Conservation (phyloP, 1,140 invertebrate species). For the Lordiphosa collinella region DNA sequence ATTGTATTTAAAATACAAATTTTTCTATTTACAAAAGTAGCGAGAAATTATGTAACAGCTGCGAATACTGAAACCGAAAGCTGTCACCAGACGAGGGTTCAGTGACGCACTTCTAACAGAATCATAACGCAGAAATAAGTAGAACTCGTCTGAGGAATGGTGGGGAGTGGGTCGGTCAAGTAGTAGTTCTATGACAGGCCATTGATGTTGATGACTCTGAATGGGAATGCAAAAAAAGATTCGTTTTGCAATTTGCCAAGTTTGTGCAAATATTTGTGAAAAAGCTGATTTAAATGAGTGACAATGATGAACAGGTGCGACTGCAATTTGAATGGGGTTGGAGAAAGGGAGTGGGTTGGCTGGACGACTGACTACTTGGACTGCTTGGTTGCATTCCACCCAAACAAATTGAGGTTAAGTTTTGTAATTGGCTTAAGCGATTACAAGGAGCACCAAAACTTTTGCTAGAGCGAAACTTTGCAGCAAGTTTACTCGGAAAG, state of each 20-base stretch:
- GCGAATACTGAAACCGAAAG: slow-evolving; percentile 24
- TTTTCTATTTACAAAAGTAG: slow-evolving; percentile 22
- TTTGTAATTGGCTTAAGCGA: slow-evolving; percentile 71
- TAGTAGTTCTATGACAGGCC: slow-evolving; percentile 28
- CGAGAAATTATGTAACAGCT: slow-evolving; percentile 47
- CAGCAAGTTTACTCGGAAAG: slow-evolving; percentile 25
- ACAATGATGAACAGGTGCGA: slow-evolving; percentile 28
- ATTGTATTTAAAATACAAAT: slow-evolving; percentile 13
- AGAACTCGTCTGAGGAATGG: not conserved
- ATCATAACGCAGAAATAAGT: slow-evolving; percentile 69
- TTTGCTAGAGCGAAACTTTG: slow-evolving; percentile 24
- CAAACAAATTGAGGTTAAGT: slow-evolving; percentile 64
- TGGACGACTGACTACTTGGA: not conserved
- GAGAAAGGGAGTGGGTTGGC: not conserved
- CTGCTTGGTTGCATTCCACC: slow-evolving; percentile 6
- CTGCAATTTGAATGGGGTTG: too few relatives aligned
- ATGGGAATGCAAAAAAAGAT: slow-evolving; percentile 5
- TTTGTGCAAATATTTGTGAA: slow-evolving; percentile 33
- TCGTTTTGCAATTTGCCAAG: slow-evolving; percentile 13
- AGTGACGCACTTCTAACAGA: slow-evolving; percentile 37
- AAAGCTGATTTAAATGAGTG: slow-evolving; percentile 50
- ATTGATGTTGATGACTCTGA: slow-evolving; percentile 7
- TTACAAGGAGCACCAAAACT: slow-evolving; percentile 56
- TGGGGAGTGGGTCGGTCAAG: slow-evolving; percentile 18
- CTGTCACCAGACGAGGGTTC: not conserved